These are phyloP conservation scores for Lamellibrachia luymesi DNA, from an alignment of 1,140 invertebrate species.

Conservation along the genomic window DNA sequence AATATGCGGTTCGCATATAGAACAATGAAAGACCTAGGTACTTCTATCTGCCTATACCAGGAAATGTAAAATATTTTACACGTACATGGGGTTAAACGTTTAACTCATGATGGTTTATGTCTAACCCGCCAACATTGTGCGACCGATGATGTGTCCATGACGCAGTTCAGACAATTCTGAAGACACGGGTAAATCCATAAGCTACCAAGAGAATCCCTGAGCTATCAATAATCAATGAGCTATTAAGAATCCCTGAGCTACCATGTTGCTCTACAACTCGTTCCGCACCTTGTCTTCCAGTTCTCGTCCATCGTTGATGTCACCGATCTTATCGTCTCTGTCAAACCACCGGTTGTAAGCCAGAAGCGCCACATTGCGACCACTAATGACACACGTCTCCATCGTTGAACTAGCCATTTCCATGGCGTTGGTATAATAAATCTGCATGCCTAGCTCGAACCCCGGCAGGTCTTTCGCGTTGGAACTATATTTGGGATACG, in stretches of 20 bases:
- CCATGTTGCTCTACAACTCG: not conserved
- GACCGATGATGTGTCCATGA: not conserved
- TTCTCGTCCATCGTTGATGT: not conserved
- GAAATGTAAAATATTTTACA: not conserved
- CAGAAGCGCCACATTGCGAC: conserved; percentile 67
- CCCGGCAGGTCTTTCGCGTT: conserved; percentile 52
- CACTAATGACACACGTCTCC: conserved; percentile 71
- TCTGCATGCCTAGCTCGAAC: conserved; percentile 62
- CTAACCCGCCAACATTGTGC: not conserved
- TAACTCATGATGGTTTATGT: not conserved
- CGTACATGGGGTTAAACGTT: not conserved
- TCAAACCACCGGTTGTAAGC: conserved; percentile 55
- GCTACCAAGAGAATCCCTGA: not conserved
- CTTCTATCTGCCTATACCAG: not conserved
- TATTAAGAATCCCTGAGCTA: not conserved
- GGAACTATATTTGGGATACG: conserved; percentile 65
- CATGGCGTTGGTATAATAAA: conserved; percentile 70
- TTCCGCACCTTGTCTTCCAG: not conserved
- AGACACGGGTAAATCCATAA: not conserved
- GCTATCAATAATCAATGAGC: not conserved
- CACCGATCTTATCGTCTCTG: conserved; percentile 39
- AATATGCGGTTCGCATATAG: not conserved
- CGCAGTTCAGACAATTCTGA: not conserved
- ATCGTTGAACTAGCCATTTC: conserved; percentile 72
- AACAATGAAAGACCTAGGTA: not conserved